Evolutionary conservation across 2,888 invertebrate genomes (phyloP).

Genomic region (Gnatocerus cornutus): DNA sequence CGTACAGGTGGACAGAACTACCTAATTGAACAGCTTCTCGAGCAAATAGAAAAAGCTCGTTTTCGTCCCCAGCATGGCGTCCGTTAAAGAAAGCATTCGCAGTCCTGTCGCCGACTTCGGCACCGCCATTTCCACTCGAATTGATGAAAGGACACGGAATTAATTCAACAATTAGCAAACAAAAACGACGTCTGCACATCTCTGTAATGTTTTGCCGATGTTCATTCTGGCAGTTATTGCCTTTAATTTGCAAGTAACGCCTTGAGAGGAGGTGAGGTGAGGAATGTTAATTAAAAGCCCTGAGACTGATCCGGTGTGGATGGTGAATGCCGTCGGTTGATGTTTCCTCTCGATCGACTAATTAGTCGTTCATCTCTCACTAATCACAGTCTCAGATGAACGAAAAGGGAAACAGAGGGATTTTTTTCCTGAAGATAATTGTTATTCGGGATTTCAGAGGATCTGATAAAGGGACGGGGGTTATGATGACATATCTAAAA

Average conservation of each 20-base stretch:
- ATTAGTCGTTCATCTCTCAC: constrained; percentile 51
- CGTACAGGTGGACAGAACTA: no score
- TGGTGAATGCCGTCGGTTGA: constrained; percentile 56
- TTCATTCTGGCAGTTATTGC: constrained; percentile 70
- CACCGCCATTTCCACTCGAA: constrained; percentile 55
- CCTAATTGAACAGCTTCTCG: no score
- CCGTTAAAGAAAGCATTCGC: constrained; percentile 45
- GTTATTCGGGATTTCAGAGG: no score
- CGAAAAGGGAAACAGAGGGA: constrained; percentile 9
- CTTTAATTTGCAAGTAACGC: constrained; percentile 70
- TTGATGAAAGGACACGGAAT: constrained; percentile 68
- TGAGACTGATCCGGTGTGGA: constrained; percentile 55
- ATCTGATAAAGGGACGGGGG: no score
- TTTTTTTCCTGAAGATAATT: no score
- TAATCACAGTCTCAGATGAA: constrained; percentile 39
- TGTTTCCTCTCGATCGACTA: constrained; percentile 61
- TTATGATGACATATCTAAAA: no score
- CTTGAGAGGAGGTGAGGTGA: constrained; percentile 68
- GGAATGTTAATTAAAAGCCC: constrained; percentile 72
- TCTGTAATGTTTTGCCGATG: constrained; percentile 66
- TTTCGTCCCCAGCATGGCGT: no score
- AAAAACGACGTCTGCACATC: constrained; percentile 68
- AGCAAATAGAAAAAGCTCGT: no score
- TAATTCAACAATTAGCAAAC: constrained; percentile 71
- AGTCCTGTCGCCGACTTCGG: constrained; percentile 42